Evolutionary conservation across 2,113 vertebrate genomes (phyloP), one percentile per base, ranked within the genome.

Genomic region (Embiotoca jacksoni): DNA sequence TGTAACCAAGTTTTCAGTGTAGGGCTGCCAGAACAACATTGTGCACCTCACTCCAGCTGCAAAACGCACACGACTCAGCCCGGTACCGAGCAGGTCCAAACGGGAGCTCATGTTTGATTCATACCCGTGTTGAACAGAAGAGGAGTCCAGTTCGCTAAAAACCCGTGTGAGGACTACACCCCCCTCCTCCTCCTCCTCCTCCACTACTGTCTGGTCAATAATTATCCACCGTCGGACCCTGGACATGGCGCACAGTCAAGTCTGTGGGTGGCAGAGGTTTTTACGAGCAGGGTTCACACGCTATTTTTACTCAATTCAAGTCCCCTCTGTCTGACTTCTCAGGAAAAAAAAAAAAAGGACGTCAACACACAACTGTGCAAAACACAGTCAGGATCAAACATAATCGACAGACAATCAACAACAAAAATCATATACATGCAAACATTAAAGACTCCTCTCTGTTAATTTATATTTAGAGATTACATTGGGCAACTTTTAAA

Each of bases 21-120:
- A 93, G 3, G 90, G 81, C 84, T 95, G 96, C 95, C 95, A 96
- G 80, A 96, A 94, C 6, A 96, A 89, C 95, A 96, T 96, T 58
- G 90, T 13, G 11, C 11, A 37, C 35, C 74, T 86, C 56, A 73
- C 46, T 80, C 35, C 66, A 36, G 60, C 41, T 49, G 72, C n/a
- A 13, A 65, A 65, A 75, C 59, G 52, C 39, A 23, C 23, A 23
- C 23, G 58, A 69, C 64, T 58, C 58, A 23, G 74, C 1, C 64
- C 47, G 62, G 62, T 49, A 14, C 73, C 59, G 60, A 80, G 14
- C n/a, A 30, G 62, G 23, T 71, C 69, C 79, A 49, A 8, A 70
- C 72, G 5, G 16, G 13, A 30, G 35, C 56, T 58, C 72, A 64
- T 58, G 68, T 36, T 23, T 2, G 32, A 46, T 7, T 60, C 66